These are phyloP conservation scores for Ophraella communa DNA, from an alignment of 2,888 invertebrate species.

Conservation along the genomic window DNA sequence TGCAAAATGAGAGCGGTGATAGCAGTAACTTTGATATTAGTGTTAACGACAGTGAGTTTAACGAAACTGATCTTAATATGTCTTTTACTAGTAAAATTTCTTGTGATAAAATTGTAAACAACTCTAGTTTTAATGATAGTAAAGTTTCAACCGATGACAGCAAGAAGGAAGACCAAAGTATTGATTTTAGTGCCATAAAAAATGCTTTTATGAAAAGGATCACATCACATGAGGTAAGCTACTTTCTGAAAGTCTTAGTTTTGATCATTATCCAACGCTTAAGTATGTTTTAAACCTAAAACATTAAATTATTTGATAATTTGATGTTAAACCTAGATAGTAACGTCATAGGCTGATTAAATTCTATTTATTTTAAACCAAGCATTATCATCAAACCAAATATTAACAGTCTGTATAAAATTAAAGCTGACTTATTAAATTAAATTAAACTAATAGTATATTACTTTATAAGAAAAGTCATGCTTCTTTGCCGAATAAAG, in stretches of 20 bases:
- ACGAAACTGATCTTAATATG: constrained; percentile 23
- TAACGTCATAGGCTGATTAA: too few relatives aligned
- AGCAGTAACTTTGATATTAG: constrained; percentile 9
- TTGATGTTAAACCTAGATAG: too few relatives aligned
- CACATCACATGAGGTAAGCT: constrained; percentile 33
- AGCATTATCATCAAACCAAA: too few relatives aligned
- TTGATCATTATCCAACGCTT: not conserved
- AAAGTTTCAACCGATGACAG: constrained; percentile 31
- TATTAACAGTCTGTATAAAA: too few relatives aligned
- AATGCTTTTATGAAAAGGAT: constrained; percentile 51
- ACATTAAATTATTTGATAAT: too few relatives aligned
- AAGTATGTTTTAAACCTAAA: too few relatives aligned
- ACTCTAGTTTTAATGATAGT: constrained; percentile 26
- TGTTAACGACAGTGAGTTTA: constrained; percentile 31
- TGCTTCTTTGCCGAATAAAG: too few relatives aligned
- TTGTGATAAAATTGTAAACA: constrained; percentile 16
- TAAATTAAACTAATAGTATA: too few relatives aligned
- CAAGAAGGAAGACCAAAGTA: constrained; percentile 42
- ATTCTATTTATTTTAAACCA: too few relatives aligned
- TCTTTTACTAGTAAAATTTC: constrained; percentile 31
- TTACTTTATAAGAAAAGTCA: too few relatives aligned
- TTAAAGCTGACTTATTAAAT: too few relatives aligned
- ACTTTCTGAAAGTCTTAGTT: not conserved
- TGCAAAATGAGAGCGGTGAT: constrained; percentile 15
- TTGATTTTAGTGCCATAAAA: constrained; percentile 52